Evolutionary conservation across 2,797 vertebrate species (phyloP).

Genomic region (Phoebastria nigripes): DNA sequence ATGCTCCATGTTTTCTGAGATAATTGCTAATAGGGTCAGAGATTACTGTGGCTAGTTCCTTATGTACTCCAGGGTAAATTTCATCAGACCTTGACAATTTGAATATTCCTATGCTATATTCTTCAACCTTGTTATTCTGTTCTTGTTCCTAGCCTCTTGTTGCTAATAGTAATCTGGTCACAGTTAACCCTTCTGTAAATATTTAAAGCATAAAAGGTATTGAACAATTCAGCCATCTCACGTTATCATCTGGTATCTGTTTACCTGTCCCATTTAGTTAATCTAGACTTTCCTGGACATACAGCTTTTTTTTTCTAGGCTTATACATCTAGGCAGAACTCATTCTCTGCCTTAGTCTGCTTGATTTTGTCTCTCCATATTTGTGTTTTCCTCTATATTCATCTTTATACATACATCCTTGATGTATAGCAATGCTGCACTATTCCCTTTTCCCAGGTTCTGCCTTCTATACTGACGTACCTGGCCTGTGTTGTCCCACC

Average conservation of each 20-base stretch:
- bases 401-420: background rate
- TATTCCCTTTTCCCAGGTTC: background rate
- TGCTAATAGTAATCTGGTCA: background rate
- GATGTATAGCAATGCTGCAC: background rate
- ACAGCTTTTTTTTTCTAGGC: background rate
- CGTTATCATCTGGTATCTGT: background rate
- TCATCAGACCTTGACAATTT: background rate
- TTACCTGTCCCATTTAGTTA: background rate
- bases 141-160: background rate
- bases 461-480: background rate
- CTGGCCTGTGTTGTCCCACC: background rate
- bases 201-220: background rate
- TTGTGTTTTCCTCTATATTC: background rate
- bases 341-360: background rate
- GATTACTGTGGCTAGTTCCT: background rate
- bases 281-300: background rate
- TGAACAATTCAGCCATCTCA: background rate
- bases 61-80: background rate
- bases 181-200: background rate
- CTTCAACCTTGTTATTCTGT: background rate
- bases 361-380: background rate
- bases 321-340: background rate
- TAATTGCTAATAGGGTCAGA: background rate
- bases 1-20: background rate
- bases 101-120: background rate